Evolutionary conservation across 2,888 invertebrate genomes (phyloP).

Genomic region (Tribolium freemani): DNA sequence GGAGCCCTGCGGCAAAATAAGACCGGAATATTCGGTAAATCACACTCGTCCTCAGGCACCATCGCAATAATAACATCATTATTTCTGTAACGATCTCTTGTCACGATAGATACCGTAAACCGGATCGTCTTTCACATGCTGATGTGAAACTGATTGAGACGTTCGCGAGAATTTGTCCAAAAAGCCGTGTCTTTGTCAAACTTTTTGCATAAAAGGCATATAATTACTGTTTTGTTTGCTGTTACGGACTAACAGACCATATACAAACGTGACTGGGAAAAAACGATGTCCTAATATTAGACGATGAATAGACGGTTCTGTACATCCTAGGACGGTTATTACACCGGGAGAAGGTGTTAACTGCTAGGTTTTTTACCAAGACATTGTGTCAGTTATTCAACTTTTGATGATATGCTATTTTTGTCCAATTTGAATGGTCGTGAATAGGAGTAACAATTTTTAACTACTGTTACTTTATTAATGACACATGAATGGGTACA

Average conservation of each 20-base stretch:
- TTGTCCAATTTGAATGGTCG: conserved; percentile 16
- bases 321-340: conserved; percentile 2
- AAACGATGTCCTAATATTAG: conserved; percentile 29
- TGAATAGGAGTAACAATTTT: conserved; percentile 22
- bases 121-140: conserved; percentile 41
- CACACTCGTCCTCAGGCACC: conserved; percentile 33
- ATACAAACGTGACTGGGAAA: conserved; percentile 16
- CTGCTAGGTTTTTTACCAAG: conserved; percentile 6
- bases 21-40: conserved; percentile 46
- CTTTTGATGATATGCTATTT: conserved; percentile 30
- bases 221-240: conserved; percentile 35
- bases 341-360: conserved; percentile 17
- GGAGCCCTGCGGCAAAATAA: conserved; percentile 11
- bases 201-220: conserved; percentile 19
- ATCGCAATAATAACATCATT: conserved; percentile 50
- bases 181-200: conserved; percentile 18
- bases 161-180: conserved; percentile 15
- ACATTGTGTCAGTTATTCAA: conserved; percentile 9
- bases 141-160: conserved; percentile 32
- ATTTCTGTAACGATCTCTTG: conserved; percentile 50
- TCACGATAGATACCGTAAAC: conserved; percentile 51
- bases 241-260: conserved; percentile 28
- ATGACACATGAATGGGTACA: conserved; percentile 31
- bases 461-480: conserved; percentile 38
- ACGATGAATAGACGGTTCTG: conserved; percentile 25